Percentiles rank a stretch among this genome's conserved stretches.
Conservation (phyloP, 2,113 vertebrate genomes). For the Syngnathus floridae region DNA sequence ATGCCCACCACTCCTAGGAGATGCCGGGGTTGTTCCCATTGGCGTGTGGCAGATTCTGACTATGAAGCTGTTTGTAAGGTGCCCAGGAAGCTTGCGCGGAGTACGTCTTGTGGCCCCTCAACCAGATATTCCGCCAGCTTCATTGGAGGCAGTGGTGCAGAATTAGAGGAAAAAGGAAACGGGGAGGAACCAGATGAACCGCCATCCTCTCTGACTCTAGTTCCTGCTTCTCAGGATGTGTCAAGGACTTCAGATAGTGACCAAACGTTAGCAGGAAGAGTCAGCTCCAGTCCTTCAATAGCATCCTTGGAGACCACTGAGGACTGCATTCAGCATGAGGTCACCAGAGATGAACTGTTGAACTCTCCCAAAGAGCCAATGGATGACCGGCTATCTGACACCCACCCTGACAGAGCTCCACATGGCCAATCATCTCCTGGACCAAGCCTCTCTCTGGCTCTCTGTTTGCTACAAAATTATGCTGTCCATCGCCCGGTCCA, state of each 20-base stretch:
- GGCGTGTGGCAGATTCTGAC: conserved; percentile 84
- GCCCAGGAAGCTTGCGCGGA: conserved; percentile 82
- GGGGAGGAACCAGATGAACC: conserved; percentile 67
- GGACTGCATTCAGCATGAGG: conserved; percentile 55
- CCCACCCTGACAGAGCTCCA: conserved; percentile 59
- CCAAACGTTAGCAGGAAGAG: conserved; percentile 75
- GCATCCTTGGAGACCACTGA: conserved; percentile 75
- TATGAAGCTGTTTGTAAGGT: conserved; percentile 92
- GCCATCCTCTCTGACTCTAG: conserved; percentile 62
- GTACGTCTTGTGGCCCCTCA: conserved; percentile 77
- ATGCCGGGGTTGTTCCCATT: conserved; percentile 77
- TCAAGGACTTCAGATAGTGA: conserved; percentile 63
- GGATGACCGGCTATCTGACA: conserved; percentile 72
- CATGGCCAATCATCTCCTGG: conserved; percentile 23
- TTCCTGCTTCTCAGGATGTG: conserved; percentile 54
- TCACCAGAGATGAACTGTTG: conserved; percentile 59
- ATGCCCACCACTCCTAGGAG: conserved; percentile 64
- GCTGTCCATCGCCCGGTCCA: conserved; percentile 77
- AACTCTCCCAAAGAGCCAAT: conserved; percentile 42
- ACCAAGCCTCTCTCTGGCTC: conserved; percentile 73
- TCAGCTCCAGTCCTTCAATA: conserved; percentile 76
- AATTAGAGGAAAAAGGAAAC: conserved; percentile 22
- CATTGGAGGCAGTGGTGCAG: conserved; percentile 50
- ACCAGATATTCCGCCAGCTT: conserved; percentile 75
- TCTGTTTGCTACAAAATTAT: conserved; percentile 76